Evolutionary conservation across 1,140 invertebrate genomes (phyloP).

Genomic region (Glossosoma conforme): DNA sequence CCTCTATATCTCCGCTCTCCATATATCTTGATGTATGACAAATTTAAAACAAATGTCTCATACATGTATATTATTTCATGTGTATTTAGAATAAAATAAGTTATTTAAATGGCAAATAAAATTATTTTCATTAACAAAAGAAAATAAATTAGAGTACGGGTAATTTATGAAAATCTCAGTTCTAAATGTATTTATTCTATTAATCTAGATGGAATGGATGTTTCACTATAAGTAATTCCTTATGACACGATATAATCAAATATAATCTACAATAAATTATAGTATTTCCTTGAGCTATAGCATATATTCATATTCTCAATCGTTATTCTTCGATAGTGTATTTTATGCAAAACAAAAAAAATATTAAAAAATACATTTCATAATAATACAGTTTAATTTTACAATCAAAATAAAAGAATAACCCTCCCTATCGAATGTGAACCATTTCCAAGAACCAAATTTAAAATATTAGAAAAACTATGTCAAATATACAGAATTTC

Average conservation of each 20-base stretch:
- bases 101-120: background rate
- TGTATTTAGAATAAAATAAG: background rate
- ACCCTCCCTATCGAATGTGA: no score
- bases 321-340: background rate
- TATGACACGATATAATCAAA: slow-evolving; percentile 10
- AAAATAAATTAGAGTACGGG: background rate
- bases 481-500: no score
- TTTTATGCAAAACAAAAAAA: background rate
- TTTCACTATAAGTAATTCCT: slow-evolving; percentile 23
- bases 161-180: slow-evolving; percentile 9
- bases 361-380: background rate
- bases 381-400: background rate
- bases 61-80: background rate
- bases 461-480: no score
- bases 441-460: no score
- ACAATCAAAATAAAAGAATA: background rate
- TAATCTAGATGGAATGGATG: slow-evolving; percentile 28
- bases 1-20: background rate
- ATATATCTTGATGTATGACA: slow-evolving; percentile 2
- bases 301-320: slow-evolving; percentile 2
- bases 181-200: slow-evolving; percentile 13
- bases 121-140: background rate
- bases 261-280: slow-evolving; percentile 11
- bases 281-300: background rate
- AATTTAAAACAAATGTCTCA: slow-evolving; percentile 3